Base-by-base conservation (phyloP, 1,140 invertebrate genomes). In the Drosophila azteca region DNA sequence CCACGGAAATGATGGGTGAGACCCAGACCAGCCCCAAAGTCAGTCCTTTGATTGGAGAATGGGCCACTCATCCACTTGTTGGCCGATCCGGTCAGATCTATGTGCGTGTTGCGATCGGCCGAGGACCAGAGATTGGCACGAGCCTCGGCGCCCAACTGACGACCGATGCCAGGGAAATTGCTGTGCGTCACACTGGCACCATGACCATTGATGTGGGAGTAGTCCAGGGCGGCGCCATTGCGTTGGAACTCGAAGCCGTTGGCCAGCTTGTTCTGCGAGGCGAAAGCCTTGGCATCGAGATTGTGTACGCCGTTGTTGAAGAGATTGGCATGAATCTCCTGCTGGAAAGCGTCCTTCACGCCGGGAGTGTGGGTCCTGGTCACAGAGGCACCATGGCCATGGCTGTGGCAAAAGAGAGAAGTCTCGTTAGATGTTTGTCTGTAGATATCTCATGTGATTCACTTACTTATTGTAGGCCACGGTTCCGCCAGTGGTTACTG, bases 211-310 rank as follows among this genome's bases (percentile, higher is more conserved):
- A 76, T 76, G 20, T 89, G 73, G 0, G 79, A 65, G 35, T 88
- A 89, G 9, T 83, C 83, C 49, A 89, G 35, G 2, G 49, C 83
- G 44, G 67, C 79, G 13, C 83, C 84, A 35, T 88, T 89, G 7
- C 83, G 64, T 7, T 90, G 71, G 29, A 84, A 90, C 55, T 90
- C 73, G 2, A 81, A 71, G n/a, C 80, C 84, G 24, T 90, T 90
- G 26, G 77, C 77, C 54, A 90, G 31, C 7, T 76, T 54, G 22
- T 85, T 90, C 24, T 90, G 80, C 0, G 87, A 82, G 43, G 79
- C 69, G 6, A 90, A 90, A 7, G 67, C 84, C 66, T 85, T 85
- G 39, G 80, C 85, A 44, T 89, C 78, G 22, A 90, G n/a, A 41
- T 72, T 89, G 63, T 90, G 84, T 1, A 68, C 61, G 15, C 75